A percentile compares a stretch with the other conserved stretches of the same genome.
Conservation (phyloP, 2,113 vertebrate species). For the Pseudolaguvia tuberculata region DNA sequence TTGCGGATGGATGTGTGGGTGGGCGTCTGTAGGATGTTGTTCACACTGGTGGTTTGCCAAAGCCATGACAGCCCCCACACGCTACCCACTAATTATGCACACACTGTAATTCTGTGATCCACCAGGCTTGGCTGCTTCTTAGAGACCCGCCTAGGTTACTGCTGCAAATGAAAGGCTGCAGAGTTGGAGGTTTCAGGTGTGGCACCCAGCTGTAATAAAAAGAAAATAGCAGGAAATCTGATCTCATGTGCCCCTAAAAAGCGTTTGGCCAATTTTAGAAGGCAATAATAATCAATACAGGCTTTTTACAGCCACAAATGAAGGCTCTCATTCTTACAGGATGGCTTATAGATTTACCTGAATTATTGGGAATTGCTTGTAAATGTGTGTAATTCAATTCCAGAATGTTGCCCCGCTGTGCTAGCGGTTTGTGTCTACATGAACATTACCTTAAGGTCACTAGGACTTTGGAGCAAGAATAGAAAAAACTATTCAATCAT, state of each 20-base stretch:
- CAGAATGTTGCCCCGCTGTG: not conserved
- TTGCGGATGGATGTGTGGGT: constrained; percentile 67
- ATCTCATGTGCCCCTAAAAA: constrained; percentile 2
- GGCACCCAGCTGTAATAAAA: constrained; percentile 24
- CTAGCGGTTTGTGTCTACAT: not conserved
- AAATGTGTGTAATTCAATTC: constrained; percentile 13
- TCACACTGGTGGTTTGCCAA: constrained; percentile 55
- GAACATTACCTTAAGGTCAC: not conserved
- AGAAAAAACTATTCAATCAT: no score
- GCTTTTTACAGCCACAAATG: constrained; percentile 32
- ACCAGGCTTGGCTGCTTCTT: constrained; percentile 3
- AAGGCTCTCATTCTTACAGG: not conserved
- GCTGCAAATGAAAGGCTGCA: constrained; percentile 37
- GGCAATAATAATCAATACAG: constrained; percentile 23
- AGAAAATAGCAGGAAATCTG: not conserved
- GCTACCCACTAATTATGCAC: constrained; percentile 48
- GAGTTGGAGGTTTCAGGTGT: constrained; percentile 28
- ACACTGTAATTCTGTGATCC: constrained; percentile 27
- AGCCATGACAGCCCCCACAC: constrained; percentile 53
- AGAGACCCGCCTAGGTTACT: not conserved
- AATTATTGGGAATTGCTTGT: constrained; percentile 16
- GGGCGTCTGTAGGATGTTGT: constrained; percentile 72
- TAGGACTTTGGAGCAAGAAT: not conserved
- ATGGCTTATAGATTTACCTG: not conserved
- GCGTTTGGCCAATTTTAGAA: constrained; percentile 13